Percentiles rank a stretch among this genome's conserved stretches.
phyloP scores from a whole-genome alignment of 2,113 vertebrate species.

The Chionis minor region DNA sequence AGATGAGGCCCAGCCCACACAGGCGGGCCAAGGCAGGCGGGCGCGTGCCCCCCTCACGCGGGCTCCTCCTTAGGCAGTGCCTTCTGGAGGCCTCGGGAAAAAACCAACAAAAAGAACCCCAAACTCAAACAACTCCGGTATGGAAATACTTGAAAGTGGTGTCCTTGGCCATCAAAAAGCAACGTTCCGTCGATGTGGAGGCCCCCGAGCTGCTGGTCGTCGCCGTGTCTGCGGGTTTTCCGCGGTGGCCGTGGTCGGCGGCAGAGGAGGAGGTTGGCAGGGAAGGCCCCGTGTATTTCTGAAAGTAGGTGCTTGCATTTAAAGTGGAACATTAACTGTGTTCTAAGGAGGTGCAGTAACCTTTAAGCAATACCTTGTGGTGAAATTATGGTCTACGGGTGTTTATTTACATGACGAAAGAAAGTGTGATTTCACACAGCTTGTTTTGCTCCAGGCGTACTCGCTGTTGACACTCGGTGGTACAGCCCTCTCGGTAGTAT shows the following conservation, averaged over 20 bases:
- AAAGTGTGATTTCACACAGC: background rate
- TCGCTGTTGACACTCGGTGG: fast-evolving
- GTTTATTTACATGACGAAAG: background rate
- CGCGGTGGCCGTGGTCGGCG: background rate
- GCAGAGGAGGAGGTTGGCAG: background rate
- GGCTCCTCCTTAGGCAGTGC: too few species aligned
- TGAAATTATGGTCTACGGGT: background rate
- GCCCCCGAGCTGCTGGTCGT: background rate
- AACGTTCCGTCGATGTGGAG: too few species aligned
- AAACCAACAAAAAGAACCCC: too few species aligned
- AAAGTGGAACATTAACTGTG: background rate
- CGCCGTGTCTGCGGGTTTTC: background rate
- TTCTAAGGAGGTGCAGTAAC: background rate
- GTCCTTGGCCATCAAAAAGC: background rate
- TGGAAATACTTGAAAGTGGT: background rate
- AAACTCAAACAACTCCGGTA: background rate
- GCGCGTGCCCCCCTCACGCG: too few species aligned
- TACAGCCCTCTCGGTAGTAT: fast-evolving
- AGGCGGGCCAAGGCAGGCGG: too few species aligned
- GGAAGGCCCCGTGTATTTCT: background rate
- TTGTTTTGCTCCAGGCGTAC: background rate
- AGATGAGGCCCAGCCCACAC: too few species aligned
- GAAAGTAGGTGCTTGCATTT: background rate
- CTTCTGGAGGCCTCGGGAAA: too few species aligned
- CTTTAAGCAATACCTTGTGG: background rate